These are phyloP conservation scores for Rhopilema esculentum DNA, from an alignment of 30 jellyfish, hydroid and myxozoan species.

Conservation along the genomic window DNA sequence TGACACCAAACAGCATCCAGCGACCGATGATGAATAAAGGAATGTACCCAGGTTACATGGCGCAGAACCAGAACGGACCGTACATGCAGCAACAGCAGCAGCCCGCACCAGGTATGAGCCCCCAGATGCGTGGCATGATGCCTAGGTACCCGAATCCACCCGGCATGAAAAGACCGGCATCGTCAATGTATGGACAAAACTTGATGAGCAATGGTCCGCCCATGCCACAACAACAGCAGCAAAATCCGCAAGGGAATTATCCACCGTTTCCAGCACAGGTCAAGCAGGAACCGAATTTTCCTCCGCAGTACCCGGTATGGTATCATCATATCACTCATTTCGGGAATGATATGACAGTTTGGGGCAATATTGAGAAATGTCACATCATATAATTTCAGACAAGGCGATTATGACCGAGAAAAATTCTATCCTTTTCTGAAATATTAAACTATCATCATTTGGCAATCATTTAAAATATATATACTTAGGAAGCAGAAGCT, in stretches of 20 bases:
- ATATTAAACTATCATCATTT: too few relatives aligned
- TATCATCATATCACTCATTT: not conserved
- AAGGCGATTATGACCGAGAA: too few relatives aligned
- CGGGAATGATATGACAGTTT: too few relatives aligned
- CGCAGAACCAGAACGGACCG: conserved; percentile 79
- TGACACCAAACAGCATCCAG: conserved; percentile 70
- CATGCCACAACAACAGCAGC: conserved; percentile 89
- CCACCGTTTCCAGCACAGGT: conserved; percentile 73
- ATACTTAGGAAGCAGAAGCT: too few relatives aligned
- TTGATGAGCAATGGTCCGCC: conserved; percentile 90
- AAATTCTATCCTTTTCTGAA: too few relatives aligned
- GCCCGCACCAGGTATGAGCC: conserved; percentile 78
- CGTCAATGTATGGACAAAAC: conserved; percentile 83
- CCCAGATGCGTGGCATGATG: conserved; percentile 82
- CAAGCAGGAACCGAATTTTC: conserved; percentile 80
- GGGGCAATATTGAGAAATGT: too few relatives aligned
- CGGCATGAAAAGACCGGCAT: conserved; percentile 85
- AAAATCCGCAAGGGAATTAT: conserved; percentile 50
- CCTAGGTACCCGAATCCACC: conserved; percentile 73
- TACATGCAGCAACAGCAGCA: conserved; percentile 76
- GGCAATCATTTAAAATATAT: too few relatives aligned
- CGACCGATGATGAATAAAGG: conserved; percentile 84
- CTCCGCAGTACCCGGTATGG: conserved; percentile 96
- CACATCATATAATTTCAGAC: too few relatives aligned
- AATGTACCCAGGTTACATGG: conserved; percentile 85